Conservation (phyloP, 2,888 invertebrate genomes). For the Morpho deidamia region DNA sequence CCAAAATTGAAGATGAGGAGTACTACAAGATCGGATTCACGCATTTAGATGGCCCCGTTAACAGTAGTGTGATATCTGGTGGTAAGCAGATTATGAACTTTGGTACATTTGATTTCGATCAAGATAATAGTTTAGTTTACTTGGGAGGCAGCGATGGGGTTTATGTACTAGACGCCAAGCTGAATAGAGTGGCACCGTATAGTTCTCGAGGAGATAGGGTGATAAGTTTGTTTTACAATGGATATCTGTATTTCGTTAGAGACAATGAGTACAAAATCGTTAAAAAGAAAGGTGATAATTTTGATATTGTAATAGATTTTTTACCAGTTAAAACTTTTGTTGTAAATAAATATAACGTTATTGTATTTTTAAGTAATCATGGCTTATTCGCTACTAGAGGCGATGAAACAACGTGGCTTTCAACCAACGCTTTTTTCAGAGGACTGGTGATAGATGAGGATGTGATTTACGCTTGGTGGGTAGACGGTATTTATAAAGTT, state of each 20-base stretch:
- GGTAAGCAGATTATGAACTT: constrained; percentile 46
- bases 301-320: constrained; percentile 41
- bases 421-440: constrained; percentile 54
- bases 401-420: constrained; percentile 37
- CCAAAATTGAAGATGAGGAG: constrained; percentile 49
- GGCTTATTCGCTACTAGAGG: constrained; percentile 52
- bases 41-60: constrained; percentile 38
- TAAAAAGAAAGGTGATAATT: constrained; percentile 49
- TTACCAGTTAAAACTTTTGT: constrained; percentile 51
- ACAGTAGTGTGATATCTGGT: constrained; percentile 37
- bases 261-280: constrained; percentile 43
- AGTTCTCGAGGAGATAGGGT: constrained; percentile 57
- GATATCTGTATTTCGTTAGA: constrained; percentile 51
- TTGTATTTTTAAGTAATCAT: constrained; percentile 45
- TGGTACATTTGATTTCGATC: constrained; percentile 59
- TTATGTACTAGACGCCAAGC: constrained; percentile 40
- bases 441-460: constrained; percentile 57
- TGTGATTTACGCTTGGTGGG: constrained; percentile 59
- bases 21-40: constrained; percentile 59
- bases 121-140: constrained; percentile 49
- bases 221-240: constrained; percentile 48
- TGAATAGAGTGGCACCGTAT: constrained; percentile 40
- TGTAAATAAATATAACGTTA: constrained; percentile 47
- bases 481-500: constrained; percentile 60
- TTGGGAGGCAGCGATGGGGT: constrained; percentile 60